Evolutionary conservation across 2,797 vertebrate species (phyloP).

Genomic region (Huso huso): DNA sequence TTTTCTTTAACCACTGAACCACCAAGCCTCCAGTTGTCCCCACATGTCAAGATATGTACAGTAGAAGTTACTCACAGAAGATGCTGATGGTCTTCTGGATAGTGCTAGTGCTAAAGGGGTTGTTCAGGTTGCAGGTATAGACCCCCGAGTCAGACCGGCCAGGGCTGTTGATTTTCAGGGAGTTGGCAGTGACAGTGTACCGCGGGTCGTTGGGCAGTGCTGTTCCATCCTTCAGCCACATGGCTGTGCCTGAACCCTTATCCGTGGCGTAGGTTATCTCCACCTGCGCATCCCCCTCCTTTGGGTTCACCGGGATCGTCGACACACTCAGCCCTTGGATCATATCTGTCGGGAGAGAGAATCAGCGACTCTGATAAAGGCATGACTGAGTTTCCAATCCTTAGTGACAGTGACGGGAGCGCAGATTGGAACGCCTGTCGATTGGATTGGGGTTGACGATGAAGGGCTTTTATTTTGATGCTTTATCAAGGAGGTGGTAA

Average conservation of each 20-base stretch:
- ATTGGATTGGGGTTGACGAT: too few relatives aligned
- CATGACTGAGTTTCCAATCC: too few relatives aligned
- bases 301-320: not conserved
- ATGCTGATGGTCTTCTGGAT: slow-evolving; percentile 42
- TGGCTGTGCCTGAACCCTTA: slow-evolving; percentile 29
- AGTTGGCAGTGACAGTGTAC: slow-evolving; percentile 31
- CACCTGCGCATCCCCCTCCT: slow-evolving; percentile 39
- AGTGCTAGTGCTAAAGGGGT: slow-evolving; percentile 52
- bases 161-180: slow-evolving; percentile 44
- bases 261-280: slow-evolving; percentile 47
- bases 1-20: too few relatives aligned
- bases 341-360: slow-evolving; percentile 34
- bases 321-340: slow-evolving; percentile 36
- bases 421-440: too few relatives aligned
- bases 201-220: slow-evolving; percentile 29
- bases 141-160: slow-evolving; percentile 47
- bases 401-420: too few relatives aligned
- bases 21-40: too few relatives aligned
- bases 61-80: slow-evolving; percentile 54
- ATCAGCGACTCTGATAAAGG: not conserved
- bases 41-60: too few relatives aligned
- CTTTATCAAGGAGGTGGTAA: too few relatives aligned
- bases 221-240: slow-evolving; percentile 52
- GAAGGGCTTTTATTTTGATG: too few relatives aligned
- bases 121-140: slow-evolving; percentile 57